These are phyloP conservation scores for Crax fasciolata DNA, from an alignment of 2,797 vertebrate species.

Conservation along the genomic window DNA sequence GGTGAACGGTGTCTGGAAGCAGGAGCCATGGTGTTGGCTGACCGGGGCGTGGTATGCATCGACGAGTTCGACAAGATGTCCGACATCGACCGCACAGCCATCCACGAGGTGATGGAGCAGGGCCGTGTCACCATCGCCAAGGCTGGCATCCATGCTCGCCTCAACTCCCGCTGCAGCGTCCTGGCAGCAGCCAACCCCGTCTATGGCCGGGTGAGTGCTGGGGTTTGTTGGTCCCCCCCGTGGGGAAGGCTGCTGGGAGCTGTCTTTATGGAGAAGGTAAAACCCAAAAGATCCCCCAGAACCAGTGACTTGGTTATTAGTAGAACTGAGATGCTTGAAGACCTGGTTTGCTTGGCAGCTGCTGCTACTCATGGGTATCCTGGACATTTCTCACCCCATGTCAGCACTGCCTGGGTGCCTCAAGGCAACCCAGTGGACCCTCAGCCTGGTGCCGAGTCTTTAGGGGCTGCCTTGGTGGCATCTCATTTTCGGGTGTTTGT, in stretches of 20 bases:
- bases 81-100: constrained; percentile 96
- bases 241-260: not conserved
- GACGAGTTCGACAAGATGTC: constrained; percentile 99
- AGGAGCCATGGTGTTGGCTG: constrained; percentile 96
- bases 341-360: not conserved
- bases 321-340: rapidly evolving
- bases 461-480: too few species aligned
- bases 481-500: too few species aligned
- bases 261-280: not conserved
- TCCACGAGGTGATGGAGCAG: constrained; percentile 99
- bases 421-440: rapidly evolving
- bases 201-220: constrained; percentile 90
- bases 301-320: not conserved
- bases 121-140: constrained; percentile 97
- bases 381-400: not conserved
- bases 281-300: not conserved
- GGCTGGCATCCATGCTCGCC: constrained; percentile 95
- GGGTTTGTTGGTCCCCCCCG: rapidly evolving
- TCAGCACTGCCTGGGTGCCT: not conserved
- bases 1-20: constrained; percentile 95
- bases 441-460: not conserved
- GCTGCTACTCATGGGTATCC: rapidly evolving
- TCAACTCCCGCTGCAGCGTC: constrained; percentile 98
- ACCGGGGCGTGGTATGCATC: constrained; percentile 96
- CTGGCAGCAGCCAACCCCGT: constrained; percentile 96